Percentiles rank a stretch among this genome's conserved stretches.
phyloP scores from a whole-genome alignment of 2,888 invertebrate species.

The Pandemis cinnamomeana region DNA sequence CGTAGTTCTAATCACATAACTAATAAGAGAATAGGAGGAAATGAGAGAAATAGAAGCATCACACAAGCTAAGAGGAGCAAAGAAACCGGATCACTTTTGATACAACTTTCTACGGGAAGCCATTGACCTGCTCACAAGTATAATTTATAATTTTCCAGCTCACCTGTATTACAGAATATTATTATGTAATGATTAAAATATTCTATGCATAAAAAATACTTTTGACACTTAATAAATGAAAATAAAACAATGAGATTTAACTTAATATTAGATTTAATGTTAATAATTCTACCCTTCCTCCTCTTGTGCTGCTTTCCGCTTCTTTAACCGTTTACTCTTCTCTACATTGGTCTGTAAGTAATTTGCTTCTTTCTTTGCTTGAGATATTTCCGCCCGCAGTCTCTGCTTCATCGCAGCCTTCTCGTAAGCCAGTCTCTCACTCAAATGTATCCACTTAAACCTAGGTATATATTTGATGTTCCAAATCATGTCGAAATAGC shows the following conservation, averaged over 20 bases:
- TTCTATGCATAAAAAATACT: neutral
- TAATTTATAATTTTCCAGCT: no score
- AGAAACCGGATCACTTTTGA: no score
- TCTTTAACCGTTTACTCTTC: conserved; percentile 88
- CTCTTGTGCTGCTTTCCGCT: conserved; percentile 59
- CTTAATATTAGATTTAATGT: conserved; percentile 26
- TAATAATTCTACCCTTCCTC: conserved; percentile 40
- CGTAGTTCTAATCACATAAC: no score
- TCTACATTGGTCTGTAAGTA: conserved; percentile 94
- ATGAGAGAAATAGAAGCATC: no score
- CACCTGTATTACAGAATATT: no score
- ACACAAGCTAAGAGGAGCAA: no score
- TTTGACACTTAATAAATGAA: neutral
- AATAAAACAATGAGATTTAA: conserved; percentile 31
- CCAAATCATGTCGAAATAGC: conserved; percentile 96
- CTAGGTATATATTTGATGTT: conserved; percentile 97
- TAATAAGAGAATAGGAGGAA: no score
- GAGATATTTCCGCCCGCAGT: conserved; percentile 93
- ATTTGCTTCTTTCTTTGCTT: conserved; percentile 95
- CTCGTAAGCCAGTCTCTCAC: conserved; percentile 97
- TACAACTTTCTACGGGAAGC: no score
- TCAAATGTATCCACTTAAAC: conserved; percentile 98
- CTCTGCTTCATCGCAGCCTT: conserved; percentile 94
- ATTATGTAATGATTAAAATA: no score
- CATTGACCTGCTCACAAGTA: no score